phyloP scores from a whole-genome alignment of 2,113 vertebrate genomes.

The Amphiprion ocellaris region DNA sequence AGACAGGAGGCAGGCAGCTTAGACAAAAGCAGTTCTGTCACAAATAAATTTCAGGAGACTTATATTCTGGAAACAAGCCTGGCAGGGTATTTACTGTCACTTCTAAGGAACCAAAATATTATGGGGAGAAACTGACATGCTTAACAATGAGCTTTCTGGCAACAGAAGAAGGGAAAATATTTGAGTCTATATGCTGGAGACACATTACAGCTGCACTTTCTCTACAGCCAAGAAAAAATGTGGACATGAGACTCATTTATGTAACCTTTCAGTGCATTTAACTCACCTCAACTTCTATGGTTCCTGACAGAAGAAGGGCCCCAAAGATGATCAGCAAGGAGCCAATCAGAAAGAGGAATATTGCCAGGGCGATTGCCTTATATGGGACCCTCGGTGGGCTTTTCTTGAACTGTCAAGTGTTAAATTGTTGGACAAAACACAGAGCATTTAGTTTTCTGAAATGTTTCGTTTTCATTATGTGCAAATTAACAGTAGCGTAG shows the following conservation, averaged over 20 bases:
- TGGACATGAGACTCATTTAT: no score
- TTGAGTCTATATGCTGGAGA: neutral
- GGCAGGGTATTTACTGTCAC: conserved; percentile 21
- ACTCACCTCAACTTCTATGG: conserved; percentile 92
- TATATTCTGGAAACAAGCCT: conserved; percentile 12
- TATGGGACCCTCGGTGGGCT: conserved; percentile 95
- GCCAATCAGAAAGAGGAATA: conserved; percentile 93
- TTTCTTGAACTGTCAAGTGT: conserved; percentile 91
- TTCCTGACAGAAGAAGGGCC: conserved; percentile 91
- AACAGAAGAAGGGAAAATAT: neutral
- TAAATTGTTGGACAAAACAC: neutral
- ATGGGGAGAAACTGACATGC: conserved; percentile 11
- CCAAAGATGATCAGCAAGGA: conserved; percentile 93
- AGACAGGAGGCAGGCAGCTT: conserved; percentile 30
- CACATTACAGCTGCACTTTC: neutral
- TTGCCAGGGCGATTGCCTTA: conserved; percentile 93
- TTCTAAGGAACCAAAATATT: conserved; percentile 30
- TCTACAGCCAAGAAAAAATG: neutral
- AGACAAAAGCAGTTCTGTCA: conserved; percentile 26
- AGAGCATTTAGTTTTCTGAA: neutral
- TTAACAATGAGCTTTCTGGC: conserved; percentile 12
- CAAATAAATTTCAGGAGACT: conserved; percentile 33
- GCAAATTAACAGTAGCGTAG: no score
- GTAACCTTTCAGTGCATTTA: neutral
- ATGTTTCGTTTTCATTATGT: neutral